A percentile compares a stretch with the other conserved stretches of the same genome.
These are phyloP conservation scores for Agraylea sexmaculata DNA, from an alignment of 1,140 invertebrate species.

Conservation along the genomic window DNA sequence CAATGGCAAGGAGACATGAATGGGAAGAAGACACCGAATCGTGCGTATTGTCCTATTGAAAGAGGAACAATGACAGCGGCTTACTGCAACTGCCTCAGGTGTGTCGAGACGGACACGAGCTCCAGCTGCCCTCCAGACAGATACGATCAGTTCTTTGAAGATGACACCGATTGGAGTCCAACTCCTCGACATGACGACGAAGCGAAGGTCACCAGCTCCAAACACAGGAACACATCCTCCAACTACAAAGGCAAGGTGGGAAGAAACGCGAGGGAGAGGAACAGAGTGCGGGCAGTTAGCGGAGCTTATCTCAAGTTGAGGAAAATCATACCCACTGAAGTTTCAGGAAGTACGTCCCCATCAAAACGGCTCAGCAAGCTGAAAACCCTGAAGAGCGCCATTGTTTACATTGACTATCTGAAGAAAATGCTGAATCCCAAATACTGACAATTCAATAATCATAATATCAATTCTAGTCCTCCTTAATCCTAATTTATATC, in stretches of 20 bases:
- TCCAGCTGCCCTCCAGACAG: slow-evolving; percentile 14
- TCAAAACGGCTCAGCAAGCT: slow-evolving; percentile 18
- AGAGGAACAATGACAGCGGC: slow-evolving; percentile 15
- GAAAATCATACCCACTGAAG: slow-evolving; percentile 9
- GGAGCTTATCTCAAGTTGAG: slow-evolving; percentile 17
- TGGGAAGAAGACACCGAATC: slow-evolving; percentile 15
- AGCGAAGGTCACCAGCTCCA: neutral
- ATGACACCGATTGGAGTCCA: too few relatives aligned
- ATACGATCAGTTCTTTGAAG: slow-evolving; percentile 13
- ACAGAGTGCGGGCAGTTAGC: slow-evolving; percentile 17
- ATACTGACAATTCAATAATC: too few relatives aligned
- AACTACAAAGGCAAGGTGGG: slow-evolving; percentile 11
- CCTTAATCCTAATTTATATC: too few relatives aligned
- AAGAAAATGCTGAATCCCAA: slow-evolving; percentile 10
- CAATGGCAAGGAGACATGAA: slow-evolving; percentile 3
- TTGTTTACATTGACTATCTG: slow-evolving; percentile 17
- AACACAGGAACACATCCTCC: slow-evolving; percentile 3
- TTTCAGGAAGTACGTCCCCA: neutral
- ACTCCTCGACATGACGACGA: neutral
- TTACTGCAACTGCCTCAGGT: slow-evolving; percentile 10
- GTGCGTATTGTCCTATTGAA: slow-evolving; percentile 19
- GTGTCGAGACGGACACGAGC: slow-evolving; percentile 12
- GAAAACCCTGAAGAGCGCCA: slow-evolving; percentile 18
- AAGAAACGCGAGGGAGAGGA: slow-evolving; percentile 18
- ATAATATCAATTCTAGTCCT: too few relatives aligned